Percentiles rank a stretch among this genome's conserved stretches.
phyloP scores from a whole-genome alignment of 92 coral and sea anemone genomes.

The Galaxea fascicularis region DNA sequence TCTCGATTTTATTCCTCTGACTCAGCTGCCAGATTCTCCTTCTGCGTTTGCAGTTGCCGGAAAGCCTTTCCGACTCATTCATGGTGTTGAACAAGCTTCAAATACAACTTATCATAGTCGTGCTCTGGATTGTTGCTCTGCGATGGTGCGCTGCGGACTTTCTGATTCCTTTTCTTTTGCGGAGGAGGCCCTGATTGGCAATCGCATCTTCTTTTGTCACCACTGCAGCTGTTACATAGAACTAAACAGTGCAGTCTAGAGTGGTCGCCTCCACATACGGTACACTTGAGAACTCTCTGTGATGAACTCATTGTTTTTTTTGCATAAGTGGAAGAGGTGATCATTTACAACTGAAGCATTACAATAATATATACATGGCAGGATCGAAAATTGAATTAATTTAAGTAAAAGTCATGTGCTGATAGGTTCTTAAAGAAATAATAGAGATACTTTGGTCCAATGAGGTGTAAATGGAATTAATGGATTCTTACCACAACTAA shows the following conservation, averaged over 20 bases:
- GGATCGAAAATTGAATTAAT: constrained; percentile 1
- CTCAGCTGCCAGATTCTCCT: neutral
- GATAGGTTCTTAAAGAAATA: neutral
- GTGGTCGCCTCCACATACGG: constrained; percentile 2
- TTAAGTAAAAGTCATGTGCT: neutral
- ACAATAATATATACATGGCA: neutral
- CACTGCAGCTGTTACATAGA: neutral
- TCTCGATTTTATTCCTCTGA: neutral
- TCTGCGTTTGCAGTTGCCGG: constrained; percentile 4
- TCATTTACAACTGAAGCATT: neutral
- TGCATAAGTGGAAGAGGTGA: neutral
- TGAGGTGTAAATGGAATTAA: neutral
- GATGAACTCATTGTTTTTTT: neutral
- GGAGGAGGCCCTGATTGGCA: no score
- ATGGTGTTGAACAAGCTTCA: constrained; percentile 1
- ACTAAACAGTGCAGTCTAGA: neutral
- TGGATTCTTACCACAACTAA: neutral
- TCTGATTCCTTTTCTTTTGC: constrained; percentile 1
- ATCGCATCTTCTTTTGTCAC: neutral
- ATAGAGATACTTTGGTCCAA: neutral
- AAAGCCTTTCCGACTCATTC: constrained; percentile 20
- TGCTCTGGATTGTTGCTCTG: neutral
- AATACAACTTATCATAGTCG: constrained; percentile 14
- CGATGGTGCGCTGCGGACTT: neutral
- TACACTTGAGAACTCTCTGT: neutral